phyloP scores from a whole-genome alignment of 2,888 invertebrate species.

The Dynastes grantii region DNA sequence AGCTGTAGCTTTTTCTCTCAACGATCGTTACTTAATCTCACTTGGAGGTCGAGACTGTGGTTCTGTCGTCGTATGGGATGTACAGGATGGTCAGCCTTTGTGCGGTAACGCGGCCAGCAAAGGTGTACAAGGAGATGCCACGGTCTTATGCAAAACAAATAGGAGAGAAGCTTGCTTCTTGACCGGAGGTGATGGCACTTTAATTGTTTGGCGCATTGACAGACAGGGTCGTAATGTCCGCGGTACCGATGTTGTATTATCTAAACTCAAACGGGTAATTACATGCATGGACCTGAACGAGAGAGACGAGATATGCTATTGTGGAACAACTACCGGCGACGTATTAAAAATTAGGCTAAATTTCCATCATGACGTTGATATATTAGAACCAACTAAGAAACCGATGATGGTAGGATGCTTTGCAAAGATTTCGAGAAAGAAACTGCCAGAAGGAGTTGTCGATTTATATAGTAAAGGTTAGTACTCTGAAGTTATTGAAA shows the following conservation, averaged over 20 bases:
- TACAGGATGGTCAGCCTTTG: constrained; percentile 70
- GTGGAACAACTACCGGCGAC: constrained; percentile 90
- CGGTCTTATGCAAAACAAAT: constrained; percentile 72
- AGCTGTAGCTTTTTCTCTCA: constrained; percentile 86
- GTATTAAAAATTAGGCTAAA: constrained; percentile 76
- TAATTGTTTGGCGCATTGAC: constrained; percentile 81
- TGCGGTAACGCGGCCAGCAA: constrained; percentile 70
- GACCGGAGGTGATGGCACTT: constrained; percentile 81
- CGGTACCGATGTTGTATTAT: constrained; percentile 83
- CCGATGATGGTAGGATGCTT: constrained; percentile 79
- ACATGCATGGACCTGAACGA: constrained; percentile 81
- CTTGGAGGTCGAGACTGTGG: constrained; percentile 92
- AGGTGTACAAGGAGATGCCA: constrained; percentile 66
- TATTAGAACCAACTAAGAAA: constrained; percentile 71
- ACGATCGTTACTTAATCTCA: constrained; percentile 87
- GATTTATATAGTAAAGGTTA: constrained; percentile 76
- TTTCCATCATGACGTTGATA: constrained; percentile 75
- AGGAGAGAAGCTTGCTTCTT: constrained; percentile 79
- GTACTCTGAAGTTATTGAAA: constrained; percentile 7
- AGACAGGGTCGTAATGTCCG: constrained; percentile 79
- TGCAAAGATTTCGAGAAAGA: constrained; percentile 76
- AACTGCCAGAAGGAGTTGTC: constrained; percentile 72
- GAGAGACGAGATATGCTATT: constrained; percentile 83
- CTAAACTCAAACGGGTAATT: constrained; percentile 84
- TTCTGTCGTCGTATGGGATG: constrained; percentile 89